phyloP scores from a whole-genome alignment of 2,113 vertebrate species.

The Charadrius vociferus region DNA sequence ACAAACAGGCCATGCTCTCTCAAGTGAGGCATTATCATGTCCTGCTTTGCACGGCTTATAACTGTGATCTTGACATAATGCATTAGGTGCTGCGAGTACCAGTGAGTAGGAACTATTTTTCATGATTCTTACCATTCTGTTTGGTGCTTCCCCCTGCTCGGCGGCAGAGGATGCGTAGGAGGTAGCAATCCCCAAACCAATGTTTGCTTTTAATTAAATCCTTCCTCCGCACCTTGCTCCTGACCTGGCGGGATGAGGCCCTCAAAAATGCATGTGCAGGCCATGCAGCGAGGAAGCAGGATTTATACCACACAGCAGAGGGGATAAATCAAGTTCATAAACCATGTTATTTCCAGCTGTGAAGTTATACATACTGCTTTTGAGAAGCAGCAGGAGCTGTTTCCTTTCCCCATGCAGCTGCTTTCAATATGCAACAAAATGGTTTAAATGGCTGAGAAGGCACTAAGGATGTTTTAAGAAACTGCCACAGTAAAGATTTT shows the following conservation, averaged over 20 bases:
- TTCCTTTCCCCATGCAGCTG: slow-evolving; percentile 17
- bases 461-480: background rate
- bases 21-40: background rate
- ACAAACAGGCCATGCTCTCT: background rate
- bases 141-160: background rate
- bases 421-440: slow-evolving; percentile 41
- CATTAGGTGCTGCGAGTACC: background rate
- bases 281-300: background rate
- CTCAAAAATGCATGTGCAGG: background rate
- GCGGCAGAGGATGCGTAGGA: background rate
- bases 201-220: slow-evolving; percentile 28
- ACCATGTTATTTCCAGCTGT: slow-evolving; percentile 64
- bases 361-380: slow-evolving; percentile 46
- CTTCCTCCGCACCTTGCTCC: background rate
- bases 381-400: slow-evolving; percentile 44
- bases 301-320: slow-evolving; percentile 11
- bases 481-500: background rate
- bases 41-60: background rate
- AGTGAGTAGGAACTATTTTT: background rate
- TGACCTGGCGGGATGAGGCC: background rate
- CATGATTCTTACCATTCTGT: background rate
- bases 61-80: background rate
- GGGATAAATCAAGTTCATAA: slow-evolving; percentile 58
- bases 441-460: background rate
- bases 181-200: background rate